Base-by-base conservation (phyloP, 2,888 invertebrate species). In the Cephus pulcher region DNA sequence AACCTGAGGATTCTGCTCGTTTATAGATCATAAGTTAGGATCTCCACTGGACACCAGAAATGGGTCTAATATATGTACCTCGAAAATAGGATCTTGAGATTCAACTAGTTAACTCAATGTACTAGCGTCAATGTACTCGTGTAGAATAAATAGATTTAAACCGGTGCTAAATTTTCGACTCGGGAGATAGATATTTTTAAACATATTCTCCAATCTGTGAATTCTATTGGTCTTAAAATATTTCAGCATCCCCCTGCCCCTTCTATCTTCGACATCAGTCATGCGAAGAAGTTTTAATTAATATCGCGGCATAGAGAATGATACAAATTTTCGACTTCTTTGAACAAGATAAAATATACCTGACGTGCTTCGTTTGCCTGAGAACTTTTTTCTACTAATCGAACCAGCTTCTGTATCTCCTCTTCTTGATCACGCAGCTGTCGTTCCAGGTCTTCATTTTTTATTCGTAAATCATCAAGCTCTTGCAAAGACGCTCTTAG, bases 371-470 rank as follows among this genome's bases (percentile, higher is more conserved):
- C 79, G 74, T 56, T 56, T 56, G 56, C 56, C 23, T 56, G 56
- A 9, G 56, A 56, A 56, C 56, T 56, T 56, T 56, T 56, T 23
- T 56, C 56, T 56, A 56, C 23, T 56, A 56, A 56, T 56, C 56
- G 56, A 56, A 56, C 56, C 56, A 56, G 23, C 56, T 56, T 56
- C 56, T 56, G 56, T 40, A 89, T 87, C 80, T 90, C 88, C n/a
- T 86, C 84, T 75, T 88, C 89, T 78, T 87, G 87, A 73, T 89
- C 87, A 15, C 81, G 80, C 56, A 87, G 69, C 15, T 81, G 75
- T 76, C 84, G 83, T 73, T 88, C 84, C 35, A 68, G 33, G 12
- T 75, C 75, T 73, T 81, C 80, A 71, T 81, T 85, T 78, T 84
- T 78, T 73, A 84, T 83, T 12, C 81, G 80, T 80, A 89, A 80